Base-by-base conservation (phyloP, 2,797 vertebrate species). In the Picus viridis region DNA sequence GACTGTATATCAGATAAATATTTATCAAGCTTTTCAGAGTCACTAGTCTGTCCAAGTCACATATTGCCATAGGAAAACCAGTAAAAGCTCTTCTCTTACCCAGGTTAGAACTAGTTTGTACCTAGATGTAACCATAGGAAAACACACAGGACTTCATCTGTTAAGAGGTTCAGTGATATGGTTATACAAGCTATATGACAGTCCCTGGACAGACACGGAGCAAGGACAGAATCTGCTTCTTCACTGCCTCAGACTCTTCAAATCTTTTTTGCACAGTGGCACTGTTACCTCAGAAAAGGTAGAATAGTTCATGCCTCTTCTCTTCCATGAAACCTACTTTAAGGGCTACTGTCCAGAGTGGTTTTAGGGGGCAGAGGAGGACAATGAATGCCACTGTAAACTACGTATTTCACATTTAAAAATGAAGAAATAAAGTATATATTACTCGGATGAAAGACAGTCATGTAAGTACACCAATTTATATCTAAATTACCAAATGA, bases 61-160 rank as follows among this genome's bases (percentile, higher is more conserved):
- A 39, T 13, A 56, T 0, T 1, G 20, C 9, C 32, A 54, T 0
- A 68, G 27, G 9, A 88, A 63, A 78, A 43, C 2, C 51, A 72
- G 3, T 23, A 45, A 73, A 79, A 65, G 4, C 24, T n/a, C 23
- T 64, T 61, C 20, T 73, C 19, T 83, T 27, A 69, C 17, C 4
- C 16, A 54, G 32, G 17, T 47, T 51, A 59, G 14, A 75, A 29
- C 6, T 34, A 59, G 30, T 39, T 74, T 56, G 29, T 62, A 43
- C 53, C 30, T 43, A 32, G 29, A 59, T 29, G 7, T 19, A 75
- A 47, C 20, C 56, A 59, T 0, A 64, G 16, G 30, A 77, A 57
- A 87, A 67, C 3, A 81, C 2, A 30, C 41, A 71, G 36, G 26
- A 74, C 10, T 9, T 54, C 22, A n/a, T 2, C 2, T 26, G 7